Percentiles rank a stretch among this genome's conserved stretches.
Evolutionary conservation across 2,113 vertebrate genomes (phyloP).

Genomic region (Pimephales promelas): DNA sequence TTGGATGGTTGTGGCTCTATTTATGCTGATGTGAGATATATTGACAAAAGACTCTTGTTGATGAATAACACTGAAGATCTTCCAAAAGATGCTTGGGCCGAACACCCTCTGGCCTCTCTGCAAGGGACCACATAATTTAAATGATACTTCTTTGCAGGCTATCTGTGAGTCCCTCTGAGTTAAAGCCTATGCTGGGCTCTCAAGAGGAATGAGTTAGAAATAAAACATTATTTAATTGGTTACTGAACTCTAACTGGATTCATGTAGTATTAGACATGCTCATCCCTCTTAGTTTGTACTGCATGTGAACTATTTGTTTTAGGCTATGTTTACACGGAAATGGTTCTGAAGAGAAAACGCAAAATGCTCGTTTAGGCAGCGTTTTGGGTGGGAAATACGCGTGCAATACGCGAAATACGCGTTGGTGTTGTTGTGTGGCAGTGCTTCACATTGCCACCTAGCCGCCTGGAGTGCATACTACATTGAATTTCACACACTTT

Average conservation of each 20-base stretch:
- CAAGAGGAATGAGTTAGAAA: not conserved
- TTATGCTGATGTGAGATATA: too few species aligned
- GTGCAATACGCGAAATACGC: too few species aligned
- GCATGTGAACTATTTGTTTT: not conserved
- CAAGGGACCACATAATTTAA: not conserved
- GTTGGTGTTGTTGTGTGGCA: too few species aligned
- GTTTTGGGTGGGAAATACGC: too few species aligned
- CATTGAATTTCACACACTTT: too few species aligned
- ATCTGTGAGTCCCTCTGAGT: slow-evolving; percentile 1
- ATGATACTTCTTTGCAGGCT: not conserved
- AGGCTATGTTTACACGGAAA: too few species aligned
- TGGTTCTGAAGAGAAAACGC: too few species aligned
- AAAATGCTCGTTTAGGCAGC: too few species aligned
- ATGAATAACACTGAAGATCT: not conserved
- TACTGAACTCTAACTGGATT: not conserved
- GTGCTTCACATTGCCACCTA: too few species aligned
- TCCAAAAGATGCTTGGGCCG: not conserved
- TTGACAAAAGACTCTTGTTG: slow-evolving; percentile 13
- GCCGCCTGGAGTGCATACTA: too few species aligned
- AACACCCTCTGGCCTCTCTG: not conserved
- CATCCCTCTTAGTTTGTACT: not conserved
- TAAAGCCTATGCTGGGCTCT: not conserved
- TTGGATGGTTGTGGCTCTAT: too few species aligned
- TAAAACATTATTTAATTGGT: not conserved
- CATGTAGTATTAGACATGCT: not conserved